Percentiles rank a stretch among this genome's conserved stretches.
Conservation (phyloP, 2,888 invertebrate genomes). For the Drosophila kambysellisi region DNA sequence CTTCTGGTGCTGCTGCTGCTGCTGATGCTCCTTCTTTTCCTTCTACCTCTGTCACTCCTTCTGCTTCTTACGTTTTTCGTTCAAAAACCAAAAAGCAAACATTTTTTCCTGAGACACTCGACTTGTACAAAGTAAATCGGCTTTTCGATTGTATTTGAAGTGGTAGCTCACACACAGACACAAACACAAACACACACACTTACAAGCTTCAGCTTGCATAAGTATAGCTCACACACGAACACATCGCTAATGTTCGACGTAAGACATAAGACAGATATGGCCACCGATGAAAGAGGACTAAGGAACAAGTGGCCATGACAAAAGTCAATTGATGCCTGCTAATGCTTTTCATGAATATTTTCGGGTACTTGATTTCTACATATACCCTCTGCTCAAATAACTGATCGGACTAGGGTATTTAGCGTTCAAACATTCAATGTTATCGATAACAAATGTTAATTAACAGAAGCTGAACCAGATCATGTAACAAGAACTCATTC, state of each 20-base stretch:
- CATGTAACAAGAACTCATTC: neutral
- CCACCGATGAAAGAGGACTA: constrained; percentile 16
- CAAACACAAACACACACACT: constrained; percentile 27
- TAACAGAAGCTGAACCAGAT: neutral
- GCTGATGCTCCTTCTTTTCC: neutral
- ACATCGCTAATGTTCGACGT: constrained; percentile 23
- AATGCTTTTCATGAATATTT: constrained; percentile 38
- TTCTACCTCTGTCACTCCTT: neutral
- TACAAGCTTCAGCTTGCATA: constrained; percentile 13
- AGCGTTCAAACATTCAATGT: neutral
- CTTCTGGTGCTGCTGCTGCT: neutral
- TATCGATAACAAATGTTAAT: constrained; percentile 1
- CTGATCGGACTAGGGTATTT: neutral
- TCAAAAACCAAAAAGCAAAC: constrained; percentile 70
- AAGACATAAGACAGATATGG: constrained; percentile 41
- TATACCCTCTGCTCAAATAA: neutral
- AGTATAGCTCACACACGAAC: constrained; percentile 10
- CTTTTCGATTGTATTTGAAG: constrained; percentile 77
- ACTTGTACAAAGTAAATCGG: constrained; percentile 76
- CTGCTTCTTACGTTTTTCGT: constrained; percentile 35
- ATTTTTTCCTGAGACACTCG: constrained; percentile 70
- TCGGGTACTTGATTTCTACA: constrained; percentile 5
- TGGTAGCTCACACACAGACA: constrained; percentile 30
- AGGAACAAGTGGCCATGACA: constrained; percentile 45
- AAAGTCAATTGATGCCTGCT: constrained; percentile 48